These are phyloP conservation scores for Lepus townsendii DNA, from an alignment of 2,797 vertebrate species.

Conservation along the genomic window DNA sequence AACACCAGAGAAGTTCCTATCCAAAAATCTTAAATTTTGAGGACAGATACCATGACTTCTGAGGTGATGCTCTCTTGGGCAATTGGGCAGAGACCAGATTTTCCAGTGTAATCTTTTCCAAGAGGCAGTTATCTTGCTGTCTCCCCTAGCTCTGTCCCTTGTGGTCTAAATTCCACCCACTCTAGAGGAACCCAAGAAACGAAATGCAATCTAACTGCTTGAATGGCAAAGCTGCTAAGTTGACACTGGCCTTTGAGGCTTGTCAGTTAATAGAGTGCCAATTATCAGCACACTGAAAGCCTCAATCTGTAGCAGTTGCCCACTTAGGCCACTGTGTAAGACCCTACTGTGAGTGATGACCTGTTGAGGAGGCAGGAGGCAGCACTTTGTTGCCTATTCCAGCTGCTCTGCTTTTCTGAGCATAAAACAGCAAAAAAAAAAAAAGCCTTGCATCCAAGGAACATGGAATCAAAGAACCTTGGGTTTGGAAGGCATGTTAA, in stretches of 20 bases:
- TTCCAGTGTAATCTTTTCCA: slow-evolving; percentile 21
- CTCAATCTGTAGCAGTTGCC: not conserved
- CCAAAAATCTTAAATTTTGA: slow-evolving; percentile 52
- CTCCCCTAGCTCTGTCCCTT: not conserved
- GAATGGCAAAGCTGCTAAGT: not conserved
- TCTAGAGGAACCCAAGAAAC: not conserved
- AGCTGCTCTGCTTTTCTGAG: slow-evolving; percentile 39
- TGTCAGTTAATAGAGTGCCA: not conserved
- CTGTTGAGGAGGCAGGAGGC: slow-evolving; percentile 15
- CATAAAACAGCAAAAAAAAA: slow-evolving; percentile 58
- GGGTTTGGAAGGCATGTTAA: slow-evolving; percentile 56
- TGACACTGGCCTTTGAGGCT: slow-evolving; percentile 33
- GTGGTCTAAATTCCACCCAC: not conserved
- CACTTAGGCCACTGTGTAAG: not conserved
- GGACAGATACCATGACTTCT: slow-evolving; percentile 11
- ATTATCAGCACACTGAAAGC: not conserved
- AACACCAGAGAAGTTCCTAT: slow-evolving; percentile 33
- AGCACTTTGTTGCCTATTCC: slow-evolving; percentile 33
- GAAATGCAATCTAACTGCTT: not conserved
- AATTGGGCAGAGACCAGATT: not conserved
- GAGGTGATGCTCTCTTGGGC: not conserved
- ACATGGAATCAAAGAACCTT: slow-evolving; percentile 57
- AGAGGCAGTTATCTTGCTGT: not conserved
- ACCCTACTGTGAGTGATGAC: not conserved
- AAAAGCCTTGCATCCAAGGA: slow-evolving; percentile 51